A percentile compares a stretch with the other conserved stretches of the same genome.
Conservation (phyloP, 2,113 vertebrate genomes). For the Sceloporus undulatus region DNA sequence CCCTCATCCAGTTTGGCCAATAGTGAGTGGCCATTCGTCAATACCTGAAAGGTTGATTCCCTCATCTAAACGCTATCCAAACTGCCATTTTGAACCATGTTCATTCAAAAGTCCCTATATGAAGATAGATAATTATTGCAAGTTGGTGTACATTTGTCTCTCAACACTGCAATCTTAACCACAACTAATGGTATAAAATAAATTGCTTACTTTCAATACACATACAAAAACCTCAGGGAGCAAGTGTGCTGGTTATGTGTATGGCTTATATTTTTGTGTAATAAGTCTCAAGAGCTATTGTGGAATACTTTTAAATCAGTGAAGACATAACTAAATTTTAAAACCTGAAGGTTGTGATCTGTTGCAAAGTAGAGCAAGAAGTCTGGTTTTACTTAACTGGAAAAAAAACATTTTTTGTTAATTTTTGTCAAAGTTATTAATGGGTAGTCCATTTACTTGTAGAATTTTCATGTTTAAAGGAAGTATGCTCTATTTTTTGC, state of each 20-base stretch:
- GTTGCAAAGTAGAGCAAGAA: constrained; percentile 13
- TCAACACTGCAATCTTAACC: neutral
- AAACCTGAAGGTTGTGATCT: neutral
- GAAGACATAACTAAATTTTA: neutral
- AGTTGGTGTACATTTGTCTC: neutral
- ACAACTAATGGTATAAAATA: neutral
- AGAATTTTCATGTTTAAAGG: neutral
- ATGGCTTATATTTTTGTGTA: neutral
- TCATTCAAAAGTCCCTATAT: neutral
- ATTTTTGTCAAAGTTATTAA: neutral
- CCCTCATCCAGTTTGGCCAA: neutral
- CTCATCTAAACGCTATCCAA: neutral
- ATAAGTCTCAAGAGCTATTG: neutral
- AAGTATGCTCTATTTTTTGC: constrained; percentile 12
- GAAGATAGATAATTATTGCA: neutral
- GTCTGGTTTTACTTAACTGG: constrained; percentile 6
- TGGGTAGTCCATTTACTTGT: rapidly evolving
- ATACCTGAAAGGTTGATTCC: neutral
- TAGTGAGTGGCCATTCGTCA: neutral
- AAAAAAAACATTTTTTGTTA: constrained; percentile 9
- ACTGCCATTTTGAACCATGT: neutral
- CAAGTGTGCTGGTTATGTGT: neutral
- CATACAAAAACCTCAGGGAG: neutral
- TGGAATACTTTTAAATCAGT: constrained; percentile 3
- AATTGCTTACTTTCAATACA: neutral